Percentiles rank a stretch among this genome's conserved stretches.
Evolutionary conservation across 2,113 vertebrate species (phyloP).

Genomic region (Nothobranchius kuhntae): DNA sequence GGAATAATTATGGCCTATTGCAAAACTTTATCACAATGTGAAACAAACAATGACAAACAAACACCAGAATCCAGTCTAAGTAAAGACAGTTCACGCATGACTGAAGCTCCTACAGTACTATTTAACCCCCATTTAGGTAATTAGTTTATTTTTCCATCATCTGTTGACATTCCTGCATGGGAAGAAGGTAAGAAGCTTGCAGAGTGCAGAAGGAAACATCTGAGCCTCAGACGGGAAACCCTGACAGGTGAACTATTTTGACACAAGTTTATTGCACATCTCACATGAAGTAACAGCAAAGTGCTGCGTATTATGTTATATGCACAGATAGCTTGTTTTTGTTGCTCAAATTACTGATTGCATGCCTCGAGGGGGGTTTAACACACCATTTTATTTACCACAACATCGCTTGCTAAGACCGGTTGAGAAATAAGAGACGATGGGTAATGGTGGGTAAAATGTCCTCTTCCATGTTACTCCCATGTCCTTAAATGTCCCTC

Average conservation of each 20-base stretch:
- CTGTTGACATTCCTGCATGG: constrained; percentile 17
- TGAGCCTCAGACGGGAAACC: not conserved
- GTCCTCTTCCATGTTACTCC: constrained; percentile 65
- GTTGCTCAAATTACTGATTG: constrained; percentile 13
- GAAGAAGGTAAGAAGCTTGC: not conserved
- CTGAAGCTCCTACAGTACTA: constrained; percentile 47
- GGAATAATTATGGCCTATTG: constrained; percentile 62
- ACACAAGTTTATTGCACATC: not conserved
- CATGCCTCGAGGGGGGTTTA: constrained; percentile 15
- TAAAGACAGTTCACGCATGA: constrained; percentile 49
- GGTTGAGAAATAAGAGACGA: constrained; percentile 49
- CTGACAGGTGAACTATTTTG: not conserved
- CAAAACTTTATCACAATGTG: constrained; percentile 53
- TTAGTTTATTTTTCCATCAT: constrained; percentile 29
- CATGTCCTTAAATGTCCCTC: constrained; percentile 74
- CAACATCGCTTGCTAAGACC: constrained; percentile 40
- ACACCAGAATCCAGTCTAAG: constrained; percentile 59
- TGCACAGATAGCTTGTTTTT: not conserved
- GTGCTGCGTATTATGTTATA: not conserved
- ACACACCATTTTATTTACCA: constrained; percentile 55
- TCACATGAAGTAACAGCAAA: not conserved
- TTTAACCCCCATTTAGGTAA: constrained; percentile 47
- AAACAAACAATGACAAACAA: constrained; percentile 61
- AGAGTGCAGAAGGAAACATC: not conserved
- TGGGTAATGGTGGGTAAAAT: constrained; percentile 75